Evolutionary conservation across 53 echinoderm and acorn worm genomes (phyloP).

Genomic region (Paracentrotus lividus): DNA sequence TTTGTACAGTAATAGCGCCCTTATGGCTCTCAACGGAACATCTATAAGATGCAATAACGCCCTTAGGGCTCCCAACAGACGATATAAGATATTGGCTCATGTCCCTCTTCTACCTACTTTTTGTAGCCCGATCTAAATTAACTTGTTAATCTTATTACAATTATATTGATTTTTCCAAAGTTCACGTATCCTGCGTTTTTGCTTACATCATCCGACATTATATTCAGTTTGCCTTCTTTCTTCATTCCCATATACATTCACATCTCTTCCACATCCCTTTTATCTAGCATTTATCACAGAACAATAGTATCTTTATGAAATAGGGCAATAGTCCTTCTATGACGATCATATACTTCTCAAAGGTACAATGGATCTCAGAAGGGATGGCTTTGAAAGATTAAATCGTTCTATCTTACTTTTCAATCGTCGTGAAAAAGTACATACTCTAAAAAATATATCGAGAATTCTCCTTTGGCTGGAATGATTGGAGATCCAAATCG

Average conservation of each 20-base stretch:
- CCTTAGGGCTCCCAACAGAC: no score
- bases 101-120: no score
- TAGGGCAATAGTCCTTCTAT: not conserved
- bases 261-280: not conserved
- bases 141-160: no score
- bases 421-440: conserved; percentile 24
- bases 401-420: conserved; percentile 21
- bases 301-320: not conserved
- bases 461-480: not conserved
- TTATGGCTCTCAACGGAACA: no score
- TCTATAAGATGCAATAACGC: no score
- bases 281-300: not conserved
- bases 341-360: not conserved
- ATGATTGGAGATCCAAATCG: not conserved
- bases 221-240: not conserved
- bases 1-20: no score
- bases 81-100: no score
- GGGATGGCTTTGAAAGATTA: not conserved
- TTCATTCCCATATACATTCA: not conserved
- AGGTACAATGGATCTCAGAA: not conserved
- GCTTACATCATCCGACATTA: not conserved
- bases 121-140: no score
- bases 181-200: not conserved
- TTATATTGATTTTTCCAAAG: no score
- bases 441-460: not conserved